Percentiles rank a stretch among this genome's conserved stretches.
Conservation (phyloP, 1,140 invertebrate species). For the Halyomorpha halys region DNA sequence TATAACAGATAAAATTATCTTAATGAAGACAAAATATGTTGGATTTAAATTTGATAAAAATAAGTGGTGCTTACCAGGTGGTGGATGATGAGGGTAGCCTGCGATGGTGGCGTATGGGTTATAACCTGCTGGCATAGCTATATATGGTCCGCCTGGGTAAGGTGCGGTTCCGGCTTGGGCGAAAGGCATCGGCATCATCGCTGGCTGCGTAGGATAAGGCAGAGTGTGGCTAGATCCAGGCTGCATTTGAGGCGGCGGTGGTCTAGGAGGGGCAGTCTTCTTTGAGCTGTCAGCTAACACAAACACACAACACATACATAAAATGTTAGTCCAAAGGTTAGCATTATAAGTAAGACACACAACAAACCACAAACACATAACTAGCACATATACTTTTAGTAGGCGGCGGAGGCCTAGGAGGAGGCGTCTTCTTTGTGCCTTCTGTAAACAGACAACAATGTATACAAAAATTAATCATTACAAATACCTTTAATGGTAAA, state of each 20-base stretch:
- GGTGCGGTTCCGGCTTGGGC: conserved; percentile 46
- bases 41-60: too few relatives aligned
- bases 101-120: conserved; percentile 77
- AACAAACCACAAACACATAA: too few relatives aligned
- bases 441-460: conserved; percentile 28
- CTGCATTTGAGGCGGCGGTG: conserved; percentile 35
- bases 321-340: too few relatives aligned
- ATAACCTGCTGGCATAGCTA: conserved; percentile 70
- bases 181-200: conserved; percentile 66
- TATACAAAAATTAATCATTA: too few relatives aligned
- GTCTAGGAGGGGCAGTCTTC: conserved; percentile 27
- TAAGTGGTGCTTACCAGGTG: too few relatives aligned
- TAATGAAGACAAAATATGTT: too few relatives aligned
- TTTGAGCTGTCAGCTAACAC: background rate
- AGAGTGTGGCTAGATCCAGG: conserved; percentile 30
- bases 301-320: too few relatives aligned
- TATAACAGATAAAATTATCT: too few relatives aligned
- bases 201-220: conserved; percentile 49
- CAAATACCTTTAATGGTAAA: too few relatives aligned
- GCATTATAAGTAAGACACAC: too few relatives aligned
- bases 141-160: conserved; percentile 51
- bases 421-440: conserved; percentile 32
- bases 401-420: conserved; percentile 39
- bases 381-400: conserved; percentile 19
- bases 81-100: conserved; percentile 41